Base-by-base conservation (phyloP, 2,797 vertebrate species). In the Apodemus agrarius region DNA sequence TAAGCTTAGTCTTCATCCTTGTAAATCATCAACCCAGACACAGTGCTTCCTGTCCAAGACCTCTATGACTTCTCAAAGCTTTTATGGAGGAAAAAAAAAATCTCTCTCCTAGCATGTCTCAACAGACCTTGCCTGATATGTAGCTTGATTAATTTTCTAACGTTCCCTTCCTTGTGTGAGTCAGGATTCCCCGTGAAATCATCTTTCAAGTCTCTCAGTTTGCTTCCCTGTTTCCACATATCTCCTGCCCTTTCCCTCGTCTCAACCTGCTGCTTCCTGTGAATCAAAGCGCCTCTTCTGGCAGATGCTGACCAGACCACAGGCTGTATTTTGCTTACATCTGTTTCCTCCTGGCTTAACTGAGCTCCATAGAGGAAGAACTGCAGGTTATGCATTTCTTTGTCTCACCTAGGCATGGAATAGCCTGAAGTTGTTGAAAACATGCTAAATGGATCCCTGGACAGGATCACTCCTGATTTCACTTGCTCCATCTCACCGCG, bases 1-100 rank as follows among this genome's bases (percentile, higher is more conserved):
- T 85, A 59, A 89, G 43, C 12, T 89, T 90, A 46, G 85, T 16
- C n/a, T 83, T 31, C 54, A 82, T 92, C 72, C 14, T 93, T 95
- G 84, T 37, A 82, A 81, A 88, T 78, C 54, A 90, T 52, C 84
- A 69, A 67, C 57, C 57, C 89, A 57, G 54, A 43, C 61, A 86
- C 17, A 34, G 0, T 52, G 31, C 17, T 88, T 57, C 26, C 54
- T 93, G 61, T 26, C 93, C 76, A 82, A 88, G 93, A 61, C 4
- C 65, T 94, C 76, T 10, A 24, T 34, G 57, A 43, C 10, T 65
- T 63, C 85, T 88, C 61, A 90, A 89, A 92, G 24, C 26, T 89
- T 90, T 82, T 31, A 69, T 67, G 52, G 26, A 65, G 12, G 31
- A 4, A 82, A 37, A 54, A 89, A 91, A 63, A 76, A 54, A 13